These are phyloP conservation scores for Aegithalos caudatus DNA, from an alignment of 2,113 vertebrate species.

Conservation along the genomic window DNA sequence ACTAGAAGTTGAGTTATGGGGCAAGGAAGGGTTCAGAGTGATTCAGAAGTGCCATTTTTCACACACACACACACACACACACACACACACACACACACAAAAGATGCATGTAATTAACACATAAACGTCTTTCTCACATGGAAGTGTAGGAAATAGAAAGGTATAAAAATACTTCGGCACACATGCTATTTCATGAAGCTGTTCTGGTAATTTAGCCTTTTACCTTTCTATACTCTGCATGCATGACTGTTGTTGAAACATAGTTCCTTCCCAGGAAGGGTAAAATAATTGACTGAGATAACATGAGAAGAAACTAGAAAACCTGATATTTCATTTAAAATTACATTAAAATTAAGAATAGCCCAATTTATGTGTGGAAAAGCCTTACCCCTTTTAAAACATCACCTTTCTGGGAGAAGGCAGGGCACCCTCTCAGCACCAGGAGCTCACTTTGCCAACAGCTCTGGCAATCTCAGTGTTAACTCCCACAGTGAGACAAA, in stretches of 20 bases:
- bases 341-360: neutral
- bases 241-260: neutral
- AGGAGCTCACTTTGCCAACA: accelerated
- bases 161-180: neutral
- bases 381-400: neutral
- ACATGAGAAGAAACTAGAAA: neutral
- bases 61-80: neutral
- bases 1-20: neutral
- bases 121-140: neutral
- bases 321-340: neutral
- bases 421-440: accelerated
- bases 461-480: too few species aligned
- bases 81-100: neutral
- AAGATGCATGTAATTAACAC: neutral
- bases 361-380: neutral
- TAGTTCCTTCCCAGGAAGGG: neutral
- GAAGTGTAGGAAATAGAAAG: neutral
- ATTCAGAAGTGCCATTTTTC: neutral
- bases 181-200: neutral
- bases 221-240: neutral
- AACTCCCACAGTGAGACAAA: accelerated
- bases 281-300: neutral
- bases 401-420: accelerated
- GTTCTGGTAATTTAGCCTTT: neutral
- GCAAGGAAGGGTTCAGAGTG: neutral